phyloP scores from a whole-genome alignment of 2,888 invertebrate genomes.

The Diploptera punctata region DNA sequence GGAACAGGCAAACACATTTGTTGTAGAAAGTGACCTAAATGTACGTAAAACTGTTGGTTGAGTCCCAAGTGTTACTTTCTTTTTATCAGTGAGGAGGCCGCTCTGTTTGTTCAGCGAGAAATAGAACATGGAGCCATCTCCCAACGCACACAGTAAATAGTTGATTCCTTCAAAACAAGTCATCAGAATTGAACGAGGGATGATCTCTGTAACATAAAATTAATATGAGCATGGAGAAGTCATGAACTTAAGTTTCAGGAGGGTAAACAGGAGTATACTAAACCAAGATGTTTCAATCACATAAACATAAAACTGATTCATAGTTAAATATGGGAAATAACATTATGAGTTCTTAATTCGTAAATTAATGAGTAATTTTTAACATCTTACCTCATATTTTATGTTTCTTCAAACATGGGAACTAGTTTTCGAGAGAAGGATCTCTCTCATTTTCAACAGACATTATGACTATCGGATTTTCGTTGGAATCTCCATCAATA shows the following conservation, averaged over 20 bases:
- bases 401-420: too few species aligned
- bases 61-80: constrained; percentile 96
- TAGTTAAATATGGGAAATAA: too few species aligned
- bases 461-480: too few species aligned
- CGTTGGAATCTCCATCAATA: too few species aligned
- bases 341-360: too few species aligned
- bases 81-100: constrained; percentile 83
- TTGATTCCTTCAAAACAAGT: constrained; percentile 92
- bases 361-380: too few species aligned
- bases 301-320: too few species aligned
- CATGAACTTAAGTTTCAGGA: not conserved
- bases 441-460: too few species aligned
- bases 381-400: too few species aligned
- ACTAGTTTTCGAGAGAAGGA: too few species aligned
- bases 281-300: too few species aligned
- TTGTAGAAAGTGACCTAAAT: constrained; percentile 88
- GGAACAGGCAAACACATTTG: constrained; percentile 98
- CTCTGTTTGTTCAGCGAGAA: constrained; percentile 81
- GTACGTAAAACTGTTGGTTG: constrained; percentile 94
- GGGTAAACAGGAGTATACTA: not conserved
- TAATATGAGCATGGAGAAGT: not conserved
- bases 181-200: constrained; percentile 94
- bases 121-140: constrained; percentile 98
- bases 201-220: constrained; percentile 85
- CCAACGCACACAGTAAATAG: constrained; percentile 90